These are phyloP conservation scores for Sturmia bella DNA, from an alignment of 2,888 invertebrate genomes.

Conservation along the genomic window DNA sequence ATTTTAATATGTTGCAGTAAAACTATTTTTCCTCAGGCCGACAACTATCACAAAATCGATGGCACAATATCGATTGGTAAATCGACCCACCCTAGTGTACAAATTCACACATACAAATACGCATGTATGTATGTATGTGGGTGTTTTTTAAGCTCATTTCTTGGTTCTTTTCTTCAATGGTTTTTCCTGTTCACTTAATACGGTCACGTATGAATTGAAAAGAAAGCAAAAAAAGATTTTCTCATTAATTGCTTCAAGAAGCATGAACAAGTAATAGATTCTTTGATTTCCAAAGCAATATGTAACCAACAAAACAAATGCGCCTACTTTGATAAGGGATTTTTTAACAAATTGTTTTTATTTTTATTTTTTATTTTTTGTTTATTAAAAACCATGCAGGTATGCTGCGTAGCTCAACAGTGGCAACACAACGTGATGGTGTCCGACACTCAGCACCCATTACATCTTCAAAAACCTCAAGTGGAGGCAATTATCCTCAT, in stretches of 20 bases:
- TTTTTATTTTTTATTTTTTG: too few relatives aligned
- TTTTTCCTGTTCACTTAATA: not conserved
- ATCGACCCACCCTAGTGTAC: too few relatives aligned
- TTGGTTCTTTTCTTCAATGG: not conserved
- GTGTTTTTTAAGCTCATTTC: not conserved
- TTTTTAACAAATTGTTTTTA: conserved; percentile 34
- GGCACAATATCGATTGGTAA: too few relatives aligned
- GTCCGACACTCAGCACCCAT: conserved; percentile 73
- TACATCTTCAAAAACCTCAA: conserved; percentile 29
- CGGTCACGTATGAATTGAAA: not conserved
- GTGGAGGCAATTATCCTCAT: conserved; percentile 57
- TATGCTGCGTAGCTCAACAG: conserved; percentile 75
- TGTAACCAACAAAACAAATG: not conserved
- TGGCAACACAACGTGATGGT: conserved; percentile 71
- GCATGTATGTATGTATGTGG: too few relatives aligned
- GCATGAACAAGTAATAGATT: not conserved
- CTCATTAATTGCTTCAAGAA: conserved; percentile 7
- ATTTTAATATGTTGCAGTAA: too few relatives aligned
- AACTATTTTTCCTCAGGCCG: too few relatives aligned
- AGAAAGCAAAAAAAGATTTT: conserved; percentile 12
- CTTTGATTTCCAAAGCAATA: conserved; percentile 14
- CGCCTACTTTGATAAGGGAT: not conserved
- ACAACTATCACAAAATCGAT: too few relatives aligned
- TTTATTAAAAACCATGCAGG: conserved; percentile 69
- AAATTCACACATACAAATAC: too few relatives aligned